These are phyloP conservation scores for Lasiurus cinereus DNA, from an alignment of 2,113 vertebrate species.

Conservation along the genomic window DNA sequence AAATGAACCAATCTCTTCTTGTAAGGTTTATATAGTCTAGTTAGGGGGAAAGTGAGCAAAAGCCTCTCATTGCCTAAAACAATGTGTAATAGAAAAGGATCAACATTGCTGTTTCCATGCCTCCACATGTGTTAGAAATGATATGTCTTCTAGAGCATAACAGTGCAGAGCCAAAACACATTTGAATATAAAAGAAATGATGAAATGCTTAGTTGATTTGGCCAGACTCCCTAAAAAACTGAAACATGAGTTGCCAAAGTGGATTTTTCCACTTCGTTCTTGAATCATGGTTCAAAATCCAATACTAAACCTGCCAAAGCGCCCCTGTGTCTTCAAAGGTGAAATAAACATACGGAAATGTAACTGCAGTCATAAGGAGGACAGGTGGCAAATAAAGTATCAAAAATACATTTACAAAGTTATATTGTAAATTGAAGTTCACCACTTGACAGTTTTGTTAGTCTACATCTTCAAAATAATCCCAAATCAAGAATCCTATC, in stretches of 20 bases:
- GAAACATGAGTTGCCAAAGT: slow-evolving; percentile 1
- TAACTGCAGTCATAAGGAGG: background rate
- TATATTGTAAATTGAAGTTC: background rate
- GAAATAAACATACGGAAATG: background rate
- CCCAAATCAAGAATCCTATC: background rate
- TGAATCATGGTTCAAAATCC: background rate
- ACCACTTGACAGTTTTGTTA: background rate
- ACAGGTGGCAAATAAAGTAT: background rate
- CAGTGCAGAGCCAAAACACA: background rate
- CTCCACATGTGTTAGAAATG: slow-evolving; percentile 29
- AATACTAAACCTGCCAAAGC: background rate
- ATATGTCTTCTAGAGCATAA: slow-evolving; percentile 12
- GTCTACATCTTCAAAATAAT: background rate
- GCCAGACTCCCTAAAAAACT: slow-evolving; percentile 23
- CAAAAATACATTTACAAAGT: background rate
- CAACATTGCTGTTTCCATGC: background rate
- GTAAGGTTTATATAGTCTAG: background rate
- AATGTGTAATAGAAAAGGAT: background rate
- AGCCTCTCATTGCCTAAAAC: background rate
- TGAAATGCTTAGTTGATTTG: slow-evolving; percentile 23
- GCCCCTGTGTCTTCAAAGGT: background rate
- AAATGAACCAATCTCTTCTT: background rate
- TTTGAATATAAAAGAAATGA: background rate
- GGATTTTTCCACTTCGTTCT: slow-evolving; percentile 14
- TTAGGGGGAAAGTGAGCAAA: background rate